Conservation (phyloP, 2,113 vertebrate species). For the Phylloscopus trochiloides region DNA sequence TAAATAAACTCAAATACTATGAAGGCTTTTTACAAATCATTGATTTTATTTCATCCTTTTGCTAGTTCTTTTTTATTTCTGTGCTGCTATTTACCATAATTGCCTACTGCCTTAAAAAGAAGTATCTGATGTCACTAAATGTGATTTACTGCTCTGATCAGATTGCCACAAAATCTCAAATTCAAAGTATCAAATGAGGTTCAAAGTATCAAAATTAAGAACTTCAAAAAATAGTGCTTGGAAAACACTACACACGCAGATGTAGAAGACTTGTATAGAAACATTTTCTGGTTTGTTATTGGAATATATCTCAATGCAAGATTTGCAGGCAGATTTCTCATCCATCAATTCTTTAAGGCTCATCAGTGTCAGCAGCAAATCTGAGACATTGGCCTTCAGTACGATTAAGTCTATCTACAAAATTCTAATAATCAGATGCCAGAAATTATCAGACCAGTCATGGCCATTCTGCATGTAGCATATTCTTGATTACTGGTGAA, state of each 20-base stretch:
- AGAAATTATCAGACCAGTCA: neutral
- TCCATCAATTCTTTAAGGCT: neutral
- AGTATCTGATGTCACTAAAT: neutral
- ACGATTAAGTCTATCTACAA: neutral
- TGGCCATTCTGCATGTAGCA: neutral
- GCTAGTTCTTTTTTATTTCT: neutral
- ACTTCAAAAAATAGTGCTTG: neutral
- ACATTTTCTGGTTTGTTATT: neutral
- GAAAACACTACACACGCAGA: neutral
- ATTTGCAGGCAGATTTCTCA: neutral
- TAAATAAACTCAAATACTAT: neutral
- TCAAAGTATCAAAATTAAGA: neutral
- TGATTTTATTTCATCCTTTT: neutral
- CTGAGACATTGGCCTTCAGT: neutral
- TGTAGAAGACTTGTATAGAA: neutral
- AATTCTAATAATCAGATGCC: neutral
- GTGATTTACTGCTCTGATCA: neutral
- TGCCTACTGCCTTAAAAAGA: neutral
- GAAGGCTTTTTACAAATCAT: neutral
- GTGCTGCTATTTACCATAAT: neutral
- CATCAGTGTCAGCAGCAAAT: conserved; percentile 16
- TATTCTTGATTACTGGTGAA: neutral
- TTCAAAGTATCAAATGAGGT: neutral
- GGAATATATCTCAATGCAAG: neutral
- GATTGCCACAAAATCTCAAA: neutral